Conservation (phyloP, 64 coral and sea anemone genomes). For the Montipora efflorescens region DNA sequence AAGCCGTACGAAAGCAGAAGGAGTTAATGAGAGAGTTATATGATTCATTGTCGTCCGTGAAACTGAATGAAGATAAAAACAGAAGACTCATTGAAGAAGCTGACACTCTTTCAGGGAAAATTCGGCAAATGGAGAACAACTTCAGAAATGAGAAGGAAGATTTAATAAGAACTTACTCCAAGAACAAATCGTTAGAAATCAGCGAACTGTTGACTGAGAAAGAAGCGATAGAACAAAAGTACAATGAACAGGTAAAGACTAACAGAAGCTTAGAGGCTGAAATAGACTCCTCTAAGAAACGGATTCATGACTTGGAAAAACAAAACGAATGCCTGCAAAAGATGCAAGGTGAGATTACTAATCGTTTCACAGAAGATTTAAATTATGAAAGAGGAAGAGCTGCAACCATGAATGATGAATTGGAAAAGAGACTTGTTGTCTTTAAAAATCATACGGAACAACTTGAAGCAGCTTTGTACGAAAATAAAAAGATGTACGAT, state of each 20-base stretch:
- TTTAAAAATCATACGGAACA: conserved; percentile 35
- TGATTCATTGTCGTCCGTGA: conserved; percentile 62
- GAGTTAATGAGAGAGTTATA: conserved; percentile 81
- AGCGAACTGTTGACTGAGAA: conserved; percentile 60
- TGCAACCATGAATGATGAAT: conserved; percentile 3
- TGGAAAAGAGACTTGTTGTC: conserved; percentile 13
- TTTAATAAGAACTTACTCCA: conserved; percentile 64
- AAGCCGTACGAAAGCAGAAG: conserved; percentile 79
- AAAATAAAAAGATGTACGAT: conserved; percentile 36
- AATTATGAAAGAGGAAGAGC: conserved; percentile 17
- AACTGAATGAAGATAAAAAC: conserved; percentile 79
- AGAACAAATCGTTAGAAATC: conserved; percentile 75
- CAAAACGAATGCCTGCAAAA: conserved; percentile 6
- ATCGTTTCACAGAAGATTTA: conserved; percentile 17
- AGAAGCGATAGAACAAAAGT: conserved; percentile 59
- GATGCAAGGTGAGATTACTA: conserved; percentile 9
- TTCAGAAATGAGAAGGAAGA: conserved; percentile 83
- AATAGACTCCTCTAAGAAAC: conserved; percentile 7
- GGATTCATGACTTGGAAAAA: conserved; percentile 22
- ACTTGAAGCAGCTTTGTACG: conserved; percentile 24
- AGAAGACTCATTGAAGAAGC: conserved; percentile 72
- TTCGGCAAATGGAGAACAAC: conserved; percentile 87
- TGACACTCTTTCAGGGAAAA: conserved; percentile 75
- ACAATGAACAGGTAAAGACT: conserved; percentile 59
- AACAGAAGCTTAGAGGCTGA: conserved; percentile 59